A percentile compares a stretch with the other conserved stretches of the same genome.
These are phyloP conservation scores for Drosophila bipectinata DNA, from an alignment of 1,140 invertebrate genomes.

Conservation along the genomic window DNA sequence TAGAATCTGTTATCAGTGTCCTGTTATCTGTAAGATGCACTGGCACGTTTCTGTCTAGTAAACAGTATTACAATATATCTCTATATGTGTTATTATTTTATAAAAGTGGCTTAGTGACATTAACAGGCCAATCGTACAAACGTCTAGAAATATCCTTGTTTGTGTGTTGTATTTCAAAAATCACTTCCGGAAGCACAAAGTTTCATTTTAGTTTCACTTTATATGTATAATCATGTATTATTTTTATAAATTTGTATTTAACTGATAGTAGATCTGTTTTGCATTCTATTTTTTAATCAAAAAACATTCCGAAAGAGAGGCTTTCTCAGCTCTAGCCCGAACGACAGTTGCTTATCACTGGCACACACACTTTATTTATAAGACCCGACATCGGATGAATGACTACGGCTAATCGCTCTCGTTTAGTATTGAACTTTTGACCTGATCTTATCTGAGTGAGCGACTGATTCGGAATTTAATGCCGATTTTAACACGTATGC, in stretches of 20 bases:
- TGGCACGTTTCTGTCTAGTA: neutral
- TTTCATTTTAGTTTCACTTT: neutral
- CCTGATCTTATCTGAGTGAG: slow-evolving; percentile 53
- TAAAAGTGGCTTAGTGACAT: neutral
- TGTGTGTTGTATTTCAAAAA: neutral
- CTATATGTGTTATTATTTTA: neutral
- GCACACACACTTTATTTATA: slow-evolving; percentile 51
- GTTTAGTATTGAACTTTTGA: slow-evolving; percentile 62
- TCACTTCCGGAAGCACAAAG: neutral
- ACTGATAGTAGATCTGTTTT: slow-evolving; percentile 1
- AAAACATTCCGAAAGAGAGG: neutral
- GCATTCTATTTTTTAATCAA: neutral
- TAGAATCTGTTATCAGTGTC: neutral
- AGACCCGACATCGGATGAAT: slow-evolving; percentile 23
- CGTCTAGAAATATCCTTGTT: neutral
- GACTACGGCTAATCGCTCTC: slow-evolving; percentile 31
- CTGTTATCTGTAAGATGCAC: neutral
- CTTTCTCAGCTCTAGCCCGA: neutral
- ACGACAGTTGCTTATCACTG: slow-evolving; percentile 39
- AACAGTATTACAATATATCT: neutral
- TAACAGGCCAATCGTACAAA: neutral
- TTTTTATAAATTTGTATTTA: neutral
- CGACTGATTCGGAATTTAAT: slow-evolving; percentile 19
- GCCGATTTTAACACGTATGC: slow-evolving; percentile 27
- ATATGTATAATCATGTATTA: neutral